Conservation (phyloP, 2,797 vertebrate species). For the Leuciscus waleckii region DNA sequence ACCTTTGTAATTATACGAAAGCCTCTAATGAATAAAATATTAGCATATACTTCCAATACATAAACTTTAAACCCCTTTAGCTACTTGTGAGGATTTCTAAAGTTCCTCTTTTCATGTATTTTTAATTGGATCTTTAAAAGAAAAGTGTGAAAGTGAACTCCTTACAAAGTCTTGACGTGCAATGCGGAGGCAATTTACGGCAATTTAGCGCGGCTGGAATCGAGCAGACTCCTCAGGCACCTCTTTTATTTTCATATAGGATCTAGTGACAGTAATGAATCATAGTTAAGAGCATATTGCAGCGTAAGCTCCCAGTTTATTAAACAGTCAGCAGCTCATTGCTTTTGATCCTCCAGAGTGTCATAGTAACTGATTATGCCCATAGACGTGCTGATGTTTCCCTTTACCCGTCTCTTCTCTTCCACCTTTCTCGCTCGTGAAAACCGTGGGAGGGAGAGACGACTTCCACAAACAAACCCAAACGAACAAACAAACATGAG, state of each 20-base stretch:
- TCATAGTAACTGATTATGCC: constrained; percentile 74
- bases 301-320: constrained; percentile 78
- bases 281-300: constrained; percentile 79
- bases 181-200: constrained; percentile 75
- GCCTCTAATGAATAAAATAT: constrained; percentile 75
- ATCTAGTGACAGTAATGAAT: constrained; percentile 81
- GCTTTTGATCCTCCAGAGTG: constrained; percentile 73
- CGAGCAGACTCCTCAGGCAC: constrained; percentile 70
- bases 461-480: constrained; percentile 34
- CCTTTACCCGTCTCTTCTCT: constrained; percentile 24
- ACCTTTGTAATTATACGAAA: constrained; percentile 71
- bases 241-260: constrained; percentile 80
- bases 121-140: constrained; percentile 73
- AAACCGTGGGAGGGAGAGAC: not conserved
- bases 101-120: constrained; percentile 73
- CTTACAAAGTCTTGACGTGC: constrained; percentile 68
- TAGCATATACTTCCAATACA: constrained; percentile 64
- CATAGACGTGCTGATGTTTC: constrained; percentile 51
- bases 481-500: constrained; percentile 50
- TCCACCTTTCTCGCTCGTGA: not conserved
- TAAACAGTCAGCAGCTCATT: constrained; percentile 79
- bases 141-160: constrained; percentile 66
- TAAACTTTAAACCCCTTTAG: constrained; percentile 66
- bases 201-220: constrained; percentile 72
- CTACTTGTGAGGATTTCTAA: constrained; percentile 62